These are phyloP conservation scores for Drosophila baimaii DNA, from an alignment of 1,140 invertebrate species.

Conservation along the genomic window DNA sequence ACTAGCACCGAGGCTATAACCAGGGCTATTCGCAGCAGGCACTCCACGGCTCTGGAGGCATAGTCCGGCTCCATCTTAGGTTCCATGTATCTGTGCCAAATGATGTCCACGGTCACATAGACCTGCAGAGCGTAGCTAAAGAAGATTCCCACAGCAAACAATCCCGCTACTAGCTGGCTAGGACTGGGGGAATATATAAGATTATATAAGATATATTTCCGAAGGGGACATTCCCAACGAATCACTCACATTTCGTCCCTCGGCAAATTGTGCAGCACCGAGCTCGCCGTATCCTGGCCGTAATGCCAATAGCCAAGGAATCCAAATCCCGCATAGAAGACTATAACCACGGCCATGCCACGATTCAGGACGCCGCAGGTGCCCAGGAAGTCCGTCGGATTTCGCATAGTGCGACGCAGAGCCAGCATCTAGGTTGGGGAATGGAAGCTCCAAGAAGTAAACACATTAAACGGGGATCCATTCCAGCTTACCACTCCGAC, in stretches of 20 bases:
- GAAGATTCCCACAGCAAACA: slow-evolving; percentile 54
- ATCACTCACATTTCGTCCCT: slow-evolving; percentile 36
- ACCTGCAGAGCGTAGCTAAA: slow-evolving; percentile 54
- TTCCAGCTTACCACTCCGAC: slow-evolving; percentile 67
- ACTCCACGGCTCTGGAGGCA: slow-evolving; percentile 20
- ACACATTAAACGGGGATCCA: too few relatives aligned
- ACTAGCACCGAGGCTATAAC: slow-evolving; percentile 58
- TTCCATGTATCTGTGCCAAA: slow-evolving; percentile 42
- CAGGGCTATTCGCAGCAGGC: slow-evolving; percentile 50
- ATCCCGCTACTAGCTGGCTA: slow-evolving; percentile 12
- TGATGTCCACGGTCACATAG: slow-evolving; percentile 58
- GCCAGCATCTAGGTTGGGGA: slow-evolving; percentile 37
- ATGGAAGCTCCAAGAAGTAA: background rate
- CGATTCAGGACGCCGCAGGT: slow-evolving; percentile 54
- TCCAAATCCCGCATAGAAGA: slow-evolving; percentile 48
- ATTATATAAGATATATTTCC: too few relatives aligned
- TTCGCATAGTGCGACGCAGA: slow-evolving; percentile 39
- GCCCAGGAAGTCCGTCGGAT: slow-evolving; percentile 48
- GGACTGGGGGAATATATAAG: slow-evolving; percentile 14
- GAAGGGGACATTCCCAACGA: too few relatives aligned
- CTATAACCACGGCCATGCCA: slow-evolving; percentile 43
- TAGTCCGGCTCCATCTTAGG: slow-evolving; percentile 9
- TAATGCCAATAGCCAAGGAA: slow-evolving; percentile 62
- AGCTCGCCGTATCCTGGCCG: slow-evolving; percentile 34
- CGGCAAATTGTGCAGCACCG: slow-evolving; percentile 57